These are phyloP conservation scores for Eupithecia tripunctaria DNA, from an alignment of 2,888 invertebrate genomes.

Conservation along the genomic window DNA sequence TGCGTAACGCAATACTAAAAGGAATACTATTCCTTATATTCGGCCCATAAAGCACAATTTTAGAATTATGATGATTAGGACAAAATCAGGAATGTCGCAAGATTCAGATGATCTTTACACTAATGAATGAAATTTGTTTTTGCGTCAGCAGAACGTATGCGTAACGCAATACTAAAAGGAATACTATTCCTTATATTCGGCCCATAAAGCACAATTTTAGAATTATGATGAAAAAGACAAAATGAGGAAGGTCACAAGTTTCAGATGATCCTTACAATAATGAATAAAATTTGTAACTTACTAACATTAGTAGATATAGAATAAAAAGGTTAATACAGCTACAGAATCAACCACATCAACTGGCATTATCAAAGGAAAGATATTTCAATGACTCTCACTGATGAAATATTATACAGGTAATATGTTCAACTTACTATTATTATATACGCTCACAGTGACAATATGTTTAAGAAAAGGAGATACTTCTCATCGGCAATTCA, in stretches of 20 bases:
- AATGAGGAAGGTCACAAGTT: background rate
- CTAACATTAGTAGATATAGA: background rate
- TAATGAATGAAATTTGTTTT: too few relatives aligned
- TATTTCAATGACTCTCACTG: slow-evolving; percentile 1
- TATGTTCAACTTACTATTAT: background rate
- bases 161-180: background rate
- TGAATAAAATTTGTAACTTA: background rate
- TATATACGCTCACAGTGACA: background rate
- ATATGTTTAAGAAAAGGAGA: background rate
- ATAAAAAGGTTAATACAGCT: background rate
- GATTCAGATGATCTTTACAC: too few relatives aligned
- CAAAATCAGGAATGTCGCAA: too few relatives aligned
- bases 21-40: background rate
- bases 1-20: background rate
- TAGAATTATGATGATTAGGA: background rate
- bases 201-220: background rate
- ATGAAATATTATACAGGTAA: slow-evolving; percentile 1
- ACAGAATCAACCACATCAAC: background rate
- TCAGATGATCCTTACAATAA: too few relatives aligned
- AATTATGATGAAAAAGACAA: background rate
- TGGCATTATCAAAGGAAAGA: background rate
- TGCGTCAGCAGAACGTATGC: too few relatives aligned
- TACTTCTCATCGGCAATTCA: background rate
- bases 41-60: background rate
- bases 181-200: background rate